Base-by-base conservation (phyloP, 2,113 vertebrate species). In the Onychorhynchus coronatus region DNA sequence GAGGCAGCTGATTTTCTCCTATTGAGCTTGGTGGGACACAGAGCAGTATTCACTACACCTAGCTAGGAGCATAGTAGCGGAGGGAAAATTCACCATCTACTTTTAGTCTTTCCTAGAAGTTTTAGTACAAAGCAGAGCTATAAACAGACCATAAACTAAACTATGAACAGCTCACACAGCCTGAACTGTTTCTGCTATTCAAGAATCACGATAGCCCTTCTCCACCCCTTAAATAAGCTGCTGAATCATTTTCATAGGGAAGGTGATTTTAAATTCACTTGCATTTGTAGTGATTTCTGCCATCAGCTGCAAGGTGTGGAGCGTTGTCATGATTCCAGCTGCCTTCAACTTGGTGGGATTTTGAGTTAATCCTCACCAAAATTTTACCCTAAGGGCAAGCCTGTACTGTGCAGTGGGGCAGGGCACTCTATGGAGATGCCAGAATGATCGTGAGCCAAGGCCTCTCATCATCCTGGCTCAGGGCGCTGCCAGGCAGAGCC, bases 351-450 rank as follows among this genome's bases (percentile, higher is more conserved):
- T 2, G 0, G 23, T 6, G 11, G 33, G 77, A 47, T 88, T 94
- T 89, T 88, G 16, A 67, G 14, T 85, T 87, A 72, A 87, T 87
- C 52, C 35, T 91, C 27, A 28, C 35, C 27, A 72, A 37, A 81
- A 63, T 52, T 75, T 50, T 53, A 21, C 41, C 59, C 63, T 25
- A 23, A 58, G 46, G 76, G 19, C 41, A 80, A 84, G 24, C 25
- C 49, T 63, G 70, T 84, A 25, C 31, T n/a, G 9, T 68, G 72
- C 59, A 65, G 5, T 7, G n/a, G 59, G 59, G 68, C 50, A 86
- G 46, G 41, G 59, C 15, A 18, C 31, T 41, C 28, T 14, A 7
- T 0, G 3, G 62, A 47, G 35, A 13, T 80, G 59, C 50, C n/a
- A 74, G 55, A 50, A 52, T 3, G 2, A 75, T 35, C 31, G 11